These are phyloP conservation scores for Acronicta leporina DNA, from an alignment of 2,888 invertebrate species.

Conservation along the genomic window DNA sequence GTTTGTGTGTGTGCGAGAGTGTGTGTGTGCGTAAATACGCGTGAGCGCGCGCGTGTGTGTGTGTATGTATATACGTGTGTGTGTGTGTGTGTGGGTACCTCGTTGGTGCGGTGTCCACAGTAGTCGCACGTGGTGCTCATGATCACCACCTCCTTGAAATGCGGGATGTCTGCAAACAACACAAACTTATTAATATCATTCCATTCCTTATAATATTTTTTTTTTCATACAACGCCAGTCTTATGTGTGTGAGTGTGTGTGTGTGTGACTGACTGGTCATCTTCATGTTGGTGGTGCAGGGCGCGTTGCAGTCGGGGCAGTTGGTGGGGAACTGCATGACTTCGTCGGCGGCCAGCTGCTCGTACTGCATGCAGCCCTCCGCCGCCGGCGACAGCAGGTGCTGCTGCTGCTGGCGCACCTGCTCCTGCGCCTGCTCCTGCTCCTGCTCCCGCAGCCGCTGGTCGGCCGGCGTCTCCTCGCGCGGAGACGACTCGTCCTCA, in stretches of 20 bases:
- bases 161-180: constrained; percentile 91
- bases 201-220: too few relatives aligned
- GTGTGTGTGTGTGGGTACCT: constrained; percentile 78
- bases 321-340: constrained; percentile 95
- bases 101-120: constrained; percentile 98
- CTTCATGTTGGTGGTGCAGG: constrained; percentile 92
- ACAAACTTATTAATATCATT: background rate
- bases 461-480: background rate
- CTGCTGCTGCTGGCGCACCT: constrained; percentile 69
- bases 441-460: constrained; percentile 14
- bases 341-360: constrained; percentile 92
- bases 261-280: constrained; percentile 90
- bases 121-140: constrained; percentile 98
- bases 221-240: too few relatives aligned
- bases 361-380: constrained; percentile 89
- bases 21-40: background rate
- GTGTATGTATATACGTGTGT: background rate
- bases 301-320: constrained; percentile 95
- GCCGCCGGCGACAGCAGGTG: constrained; percentile 87
- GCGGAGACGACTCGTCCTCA: background rate
- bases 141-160: constrained; percentile 99
- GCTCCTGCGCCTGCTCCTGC: constrained; percentile 86
- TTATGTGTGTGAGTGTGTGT: too few relatives aligned
- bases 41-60: background rate
- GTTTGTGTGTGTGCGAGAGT: constrained; percentile 16